Conservation (phyloP, 2,888 invertebrate genomes). For the Orthosia cruda region DNA sequence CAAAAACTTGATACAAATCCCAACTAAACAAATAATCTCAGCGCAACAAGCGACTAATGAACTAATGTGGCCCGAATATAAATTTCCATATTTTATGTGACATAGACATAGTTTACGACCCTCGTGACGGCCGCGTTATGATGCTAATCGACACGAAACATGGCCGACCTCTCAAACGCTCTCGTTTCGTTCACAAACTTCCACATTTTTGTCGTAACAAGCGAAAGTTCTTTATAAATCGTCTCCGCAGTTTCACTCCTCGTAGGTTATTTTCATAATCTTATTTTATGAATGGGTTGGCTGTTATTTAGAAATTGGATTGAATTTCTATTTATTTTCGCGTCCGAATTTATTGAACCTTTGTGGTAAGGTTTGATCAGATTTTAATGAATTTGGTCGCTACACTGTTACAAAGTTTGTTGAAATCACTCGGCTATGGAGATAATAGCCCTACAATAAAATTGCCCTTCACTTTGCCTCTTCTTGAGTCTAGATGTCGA, state of each 20-base stretch:
- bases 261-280: conserved; percentile 15
- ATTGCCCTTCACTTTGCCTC: not conserved
- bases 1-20: conserved; percentile 7
- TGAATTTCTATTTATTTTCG: not conserved
- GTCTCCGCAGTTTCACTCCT: conserved; percentile 40
- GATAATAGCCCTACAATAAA: too few species aligned
- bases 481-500: too few species aligned
- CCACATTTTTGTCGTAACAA: conserved; percentile 38
- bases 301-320: conserved; percentile 23
- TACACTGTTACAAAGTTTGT: not conserved
- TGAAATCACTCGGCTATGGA: not conserved
- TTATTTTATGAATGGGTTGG: conserved; percentile 15
- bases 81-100: conserved; percentile 53
- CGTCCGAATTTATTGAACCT: conserved; percentile 10
- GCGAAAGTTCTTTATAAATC: conserved; percentile 57
- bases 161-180: conserved; percentile 44
- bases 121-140: conserved; percentile 52
- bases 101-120: conserved; percentile 54
- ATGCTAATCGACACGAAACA: conserved; percentile 57
- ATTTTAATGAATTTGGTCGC: not conserved
- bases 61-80: conserved; percentile 53
- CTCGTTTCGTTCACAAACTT: conserved; percentile 55
- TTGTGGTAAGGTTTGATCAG: not conserved
- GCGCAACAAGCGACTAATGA: conserved; percentile 57
- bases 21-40: conserved; percentile 33